These are phyloP conservation scores for Scolopax bukidnonensis DNA, from an alignment of 2,797 vertebrate species.

Conservation along the genomic window DNA sequence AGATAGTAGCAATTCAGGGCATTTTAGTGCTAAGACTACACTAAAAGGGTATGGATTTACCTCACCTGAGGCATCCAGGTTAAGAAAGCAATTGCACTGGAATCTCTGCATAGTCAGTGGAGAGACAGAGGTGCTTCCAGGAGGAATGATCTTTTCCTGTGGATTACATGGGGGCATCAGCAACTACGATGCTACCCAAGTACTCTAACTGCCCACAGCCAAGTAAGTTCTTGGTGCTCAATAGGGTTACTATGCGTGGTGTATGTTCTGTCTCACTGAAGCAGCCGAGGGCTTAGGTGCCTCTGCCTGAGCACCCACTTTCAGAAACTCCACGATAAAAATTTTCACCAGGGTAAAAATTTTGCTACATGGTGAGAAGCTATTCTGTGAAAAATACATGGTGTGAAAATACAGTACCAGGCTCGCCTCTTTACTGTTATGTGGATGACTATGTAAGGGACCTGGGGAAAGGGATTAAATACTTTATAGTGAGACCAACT, in stretches of 20 bases:
- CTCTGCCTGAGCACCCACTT: neutral
- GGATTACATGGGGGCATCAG: neutral
- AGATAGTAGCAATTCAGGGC: neutral
- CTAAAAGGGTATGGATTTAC: neutral
- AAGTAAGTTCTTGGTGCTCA: neutral
- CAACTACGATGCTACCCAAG: neutral
- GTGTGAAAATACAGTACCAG: neutral
- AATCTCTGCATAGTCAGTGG: neutral
- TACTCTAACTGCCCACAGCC: neutral
- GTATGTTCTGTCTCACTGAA: neutral
- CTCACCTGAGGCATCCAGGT: neutral
- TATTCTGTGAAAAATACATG: neutral
- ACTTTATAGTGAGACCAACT: neutral
- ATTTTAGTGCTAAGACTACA: neutral
- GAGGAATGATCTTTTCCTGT: neutral
- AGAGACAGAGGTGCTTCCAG: neutral
- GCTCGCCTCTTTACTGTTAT: neutral
- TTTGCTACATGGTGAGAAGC: neutral
- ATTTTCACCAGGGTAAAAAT: neutral
- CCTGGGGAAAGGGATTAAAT: neutral
- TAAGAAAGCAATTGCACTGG: neutral
- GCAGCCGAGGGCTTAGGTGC: neutral
- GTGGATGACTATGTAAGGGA: neutral
- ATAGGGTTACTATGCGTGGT: rapidly evolving
- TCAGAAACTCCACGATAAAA: neutral